phyloP scores from a whole-genome alignment of 2,113 vertebrate genomes.

The Plestiodon gilberti region DNA sequence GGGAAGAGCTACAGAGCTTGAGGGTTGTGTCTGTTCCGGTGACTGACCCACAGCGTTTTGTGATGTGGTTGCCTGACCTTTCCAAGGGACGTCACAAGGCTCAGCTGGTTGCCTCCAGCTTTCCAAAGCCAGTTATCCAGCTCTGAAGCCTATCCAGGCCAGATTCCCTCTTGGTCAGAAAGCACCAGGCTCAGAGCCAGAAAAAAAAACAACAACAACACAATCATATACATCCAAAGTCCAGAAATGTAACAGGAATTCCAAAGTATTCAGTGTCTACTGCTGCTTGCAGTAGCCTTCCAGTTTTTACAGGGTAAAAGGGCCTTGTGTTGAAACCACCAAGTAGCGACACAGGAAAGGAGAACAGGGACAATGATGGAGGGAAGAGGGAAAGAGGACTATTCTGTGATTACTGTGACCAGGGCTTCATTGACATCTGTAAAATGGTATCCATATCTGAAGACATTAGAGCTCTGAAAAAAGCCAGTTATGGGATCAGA shows the following conservation, averaged over 20 bases:
- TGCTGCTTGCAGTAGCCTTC: background rate
- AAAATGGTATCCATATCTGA: background rate
- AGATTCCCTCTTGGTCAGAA: background rate
- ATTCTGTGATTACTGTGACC: background rate
- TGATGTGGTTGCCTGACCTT: background rate
- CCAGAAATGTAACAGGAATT: rapidly evolving
- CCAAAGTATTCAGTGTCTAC: background rate
- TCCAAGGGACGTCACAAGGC: background rate
- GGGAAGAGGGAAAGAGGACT: background rate
- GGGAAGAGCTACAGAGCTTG: background rate
- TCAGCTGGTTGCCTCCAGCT: background rate
- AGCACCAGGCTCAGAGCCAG: rapidly evolving
- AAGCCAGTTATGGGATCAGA: background rate
- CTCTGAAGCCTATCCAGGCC: rapidly evolving
- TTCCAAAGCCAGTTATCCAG: background rate
- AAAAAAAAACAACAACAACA: background rate
- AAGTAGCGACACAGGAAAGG: background rate
- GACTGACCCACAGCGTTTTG: background rate
- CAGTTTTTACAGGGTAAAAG: background rate
- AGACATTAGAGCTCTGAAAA: background rate
- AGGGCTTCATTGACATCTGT: background rate
- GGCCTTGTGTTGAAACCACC: background rate
- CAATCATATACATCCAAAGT: background rate
- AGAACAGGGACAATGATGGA: background rate
- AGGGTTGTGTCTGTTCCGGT: background rate